A percentile compares a stretch with the other conserved stretches of the same genome.
phyloP scores from a whole-genome alignment of 1,140 invertebrate species.

The Maconellicoccus hirsutus region DNA sequence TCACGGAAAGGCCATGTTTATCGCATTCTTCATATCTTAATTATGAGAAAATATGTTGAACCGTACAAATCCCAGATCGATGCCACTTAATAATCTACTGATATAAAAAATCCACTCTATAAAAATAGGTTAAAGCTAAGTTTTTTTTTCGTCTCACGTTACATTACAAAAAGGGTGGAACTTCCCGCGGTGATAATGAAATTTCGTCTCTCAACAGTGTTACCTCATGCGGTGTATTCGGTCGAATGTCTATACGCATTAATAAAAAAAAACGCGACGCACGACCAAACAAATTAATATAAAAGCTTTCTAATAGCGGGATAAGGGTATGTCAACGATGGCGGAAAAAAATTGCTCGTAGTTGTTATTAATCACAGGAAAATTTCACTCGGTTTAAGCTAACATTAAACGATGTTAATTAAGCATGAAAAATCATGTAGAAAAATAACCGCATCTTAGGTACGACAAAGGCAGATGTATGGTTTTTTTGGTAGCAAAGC shows the following conservation, averaged over 20 bases:
- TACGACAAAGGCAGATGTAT: background rate
- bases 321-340: background rate
- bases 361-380: background rate
- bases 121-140: background rate
- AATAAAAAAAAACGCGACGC: background rate
- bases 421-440: background rate
- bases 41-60: too few species aligned
- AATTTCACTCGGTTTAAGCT: background rate
- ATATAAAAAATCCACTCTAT: background rate
- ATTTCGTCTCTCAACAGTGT: background rate
- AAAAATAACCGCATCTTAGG: background rate
- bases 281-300: slow-evolving; percentile 5
- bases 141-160: background rate
- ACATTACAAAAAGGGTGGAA: background rate
- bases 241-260: background rate
- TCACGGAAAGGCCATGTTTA: too few species aligned
- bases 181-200: background rate
- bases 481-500: background rate
- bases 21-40: too few species aligned
- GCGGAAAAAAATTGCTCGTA: background rate
- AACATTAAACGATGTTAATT: background rate
- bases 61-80: background rate
- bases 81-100: background rate
- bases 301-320: background rate
- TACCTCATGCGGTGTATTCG: background rate